Evolutionary conservation across 2,113 vertebrate species (phyloP).

Genomic region (Thalassarche chlororhynchos): DNA sequence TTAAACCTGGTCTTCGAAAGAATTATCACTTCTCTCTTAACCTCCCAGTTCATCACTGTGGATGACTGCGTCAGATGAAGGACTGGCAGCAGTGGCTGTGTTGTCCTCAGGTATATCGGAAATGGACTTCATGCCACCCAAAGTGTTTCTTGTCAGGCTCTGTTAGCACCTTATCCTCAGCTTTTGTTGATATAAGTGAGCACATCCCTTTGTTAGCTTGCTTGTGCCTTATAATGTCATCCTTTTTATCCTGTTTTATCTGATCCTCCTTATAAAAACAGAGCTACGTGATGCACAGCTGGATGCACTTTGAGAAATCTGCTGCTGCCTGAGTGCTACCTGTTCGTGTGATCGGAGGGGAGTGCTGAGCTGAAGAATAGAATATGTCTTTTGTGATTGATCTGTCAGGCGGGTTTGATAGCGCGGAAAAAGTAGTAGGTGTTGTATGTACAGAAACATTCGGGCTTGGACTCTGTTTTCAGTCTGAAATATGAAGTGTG

Average conservation of each 20-base stretch:
- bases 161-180: not conserved
- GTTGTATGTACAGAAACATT: constrained; percentile 38
- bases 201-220: not conserved
- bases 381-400: constrained; percentile 58
- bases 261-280: constrained; percentile 5
- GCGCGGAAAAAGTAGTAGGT: constrained; percentile 54
- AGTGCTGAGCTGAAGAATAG: constrained; percentile 54
- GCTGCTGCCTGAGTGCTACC: constrained; percentile 42
- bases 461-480: constrained; percentile 51
- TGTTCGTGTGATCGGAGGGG: not conserved
- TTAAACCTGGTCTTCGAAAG: not conserved
- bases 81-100: not conserved
- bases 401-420: constrained; percentile 59
- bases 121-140: not conserved
- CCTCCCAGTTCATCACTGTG: not conserved
- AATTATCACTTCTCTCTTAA: not conserved
- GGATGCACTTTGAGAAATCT: constrained; percentile 33
- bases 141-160: not conserved
- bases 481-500: constrained; percentile 51
- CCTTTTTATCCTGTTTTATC: not conserved
- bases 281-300: not conserved
- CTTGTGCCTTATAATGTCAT: not conserved
- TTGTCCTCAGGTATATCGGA: not conserved
- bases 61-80: not conserved
- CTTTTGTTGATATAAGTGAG: not conserved